A percentile compares a stretch with the other conserved stretches of the same genome.
Conservation (phyloP, 2,888 invertebrate species). For the Nipponacmea schrenckii region DNA sequence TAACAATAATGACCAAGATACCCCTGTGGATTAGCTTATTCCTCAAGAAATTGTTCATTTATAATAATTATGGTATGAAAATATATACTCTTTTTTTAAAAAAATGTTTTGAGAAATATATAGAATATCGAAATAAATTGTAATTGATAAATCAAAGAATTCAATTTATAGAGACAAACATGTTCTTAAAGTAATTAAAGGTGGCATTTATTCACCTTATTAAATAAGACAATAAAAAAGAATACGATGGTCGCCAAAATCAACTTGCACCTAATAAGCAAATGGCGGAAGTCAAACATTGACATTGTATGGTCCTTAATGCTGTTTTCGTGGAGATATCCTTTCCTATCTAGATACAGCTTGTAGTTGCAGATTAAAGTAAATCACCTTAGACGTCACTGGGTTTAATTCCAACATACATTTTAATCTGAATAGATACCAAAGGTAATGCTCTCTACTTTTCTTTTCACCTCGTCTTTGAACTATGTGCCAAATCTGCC, state of each 20-base stretch:
- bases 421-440: conserved; percentile 1
- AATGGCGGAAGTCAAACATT: background rate
- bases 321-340: background rate
- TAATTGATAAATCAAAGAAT: no score
- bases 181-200: no score
- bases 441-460: background rate
- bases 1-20: no score
- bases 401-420: background rate
- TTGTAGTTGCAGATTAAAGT: background rate
- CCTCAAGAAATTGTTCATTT: no score
- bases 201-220: background rate
- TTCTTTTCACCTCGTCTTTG: conserved; percentile 9
- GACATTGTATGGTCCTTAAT: background rate
- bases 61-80: no score
- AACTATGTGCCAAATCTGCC: conserved; percentile 20
- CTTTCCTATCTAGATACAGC: background rate
- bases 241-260: background rate
- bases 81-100: no score
- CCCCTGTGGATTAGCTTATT: no score
- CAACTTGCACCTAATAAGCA: conserved; percentile 5
- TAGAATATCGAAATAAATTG: no score
- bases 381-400: conserved; percentile 6
- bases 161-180: no score
- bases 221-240: background rate
- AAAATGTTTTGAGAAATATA: no score